phyloP scores from a whole-genome alignment of 2,113 vertebrate genomes.

The Corapipo altera region DNA sequence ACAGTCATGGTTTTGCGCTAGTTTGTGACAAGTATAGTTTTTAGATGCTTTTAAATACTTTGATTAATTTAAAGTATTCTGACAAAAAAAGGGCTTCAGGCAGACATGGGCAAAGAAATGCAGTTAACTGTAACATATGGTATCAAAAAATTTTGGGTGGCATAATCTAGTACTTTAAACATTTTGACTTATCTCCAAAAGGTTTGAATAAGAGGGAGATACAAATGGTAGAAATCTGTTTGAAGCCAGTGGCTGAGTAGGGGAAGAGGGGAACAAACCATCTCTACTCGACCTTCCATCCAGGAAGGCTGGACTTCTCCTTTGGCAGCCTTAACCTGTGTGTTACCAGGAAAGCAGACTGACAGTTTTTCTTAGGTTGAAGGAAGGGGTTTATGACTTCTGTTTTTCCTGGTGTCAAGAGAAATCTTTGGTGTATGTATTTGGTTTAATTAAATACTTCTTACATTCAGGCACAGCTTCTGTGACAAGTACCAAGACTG shows the following conservation, averaged over 20 bases:
- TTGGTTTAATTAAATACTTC: background rate
- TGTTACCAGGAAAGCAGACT: background rate
- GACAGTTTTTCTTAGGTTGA: background rate
- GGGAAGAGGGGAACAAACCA: background rate
- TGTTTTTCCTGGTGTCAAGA: background rate
- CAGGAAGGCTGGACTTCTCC: background rate
- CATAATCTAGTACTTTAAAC: background rate
- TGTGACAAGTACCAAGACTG: background rate
- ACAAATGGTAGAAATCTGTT: background rate
- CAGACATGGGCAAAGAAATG: background rate
- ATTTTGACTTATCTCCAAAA: background rate
- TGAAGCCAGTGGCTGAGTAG: background rate
- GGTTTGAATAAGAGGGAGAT: background rate
- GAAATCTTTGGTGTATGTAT: background rate
- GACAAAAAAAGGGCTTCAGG: background rate
- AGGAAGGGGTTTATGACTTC: background rate
- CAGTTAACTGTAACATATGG: background rate
- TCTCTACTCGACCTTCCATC: background rate
- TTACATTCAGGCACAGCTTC: background rate
- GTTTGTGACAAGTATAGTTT: background rate
- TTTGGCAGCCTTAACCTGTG: fast-evolving
- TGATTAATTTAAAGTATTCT: background rate
- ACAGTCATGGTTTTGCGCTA: background rate
- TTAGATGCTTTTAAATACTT: background rate
- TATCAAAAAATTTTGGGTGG: background rate